Conservation (phyloP, 2,113 vertebrate genomes). For the Paratilapia polleni region DNA sequence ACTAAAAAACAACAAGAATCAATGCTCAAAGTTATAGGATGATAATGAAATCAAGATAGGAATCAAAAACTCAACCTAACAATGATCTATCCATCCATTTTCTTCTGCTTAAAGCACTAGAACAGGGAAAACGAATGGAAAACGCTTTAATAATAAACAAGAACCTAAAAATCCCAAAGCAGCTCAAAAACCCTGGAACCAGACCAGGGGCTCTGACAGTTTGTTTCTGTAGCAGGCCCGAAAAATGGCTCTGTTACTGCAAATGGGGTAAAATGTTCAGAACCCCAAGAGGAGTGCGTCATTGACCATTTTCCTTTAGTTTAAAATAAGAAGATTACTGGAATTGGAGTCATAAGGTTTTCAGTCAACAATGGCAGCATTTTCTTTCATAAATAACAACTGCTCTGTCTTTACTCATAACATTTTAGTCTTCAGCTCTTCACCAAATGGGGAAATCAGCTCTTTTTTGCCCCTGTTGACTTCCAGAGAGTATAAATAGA, state of each 20-base stretch:
- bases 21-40: not conserved
- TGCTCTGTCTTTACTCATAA: not conserved
- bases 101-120: not conserved
- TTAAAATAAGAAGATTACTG: not conserved
- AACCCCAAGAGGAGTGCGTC: not conserved
- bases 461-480: not conserved
- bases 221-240: not conserved
- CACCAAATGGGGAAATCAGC: not conserved
- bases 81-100: not conserved
- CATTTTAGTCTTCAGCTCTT: not conserved
- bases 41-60: no score
- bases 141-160: not conserved
- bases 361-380: not conserved
- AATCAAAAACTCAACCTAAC: not conserved
- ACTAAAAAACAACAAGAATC: not conserved
- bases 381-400: slow-evolving; percentile 1
- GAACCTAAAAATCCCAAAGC: not conserved
- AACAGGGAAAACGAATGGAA: not conserved
- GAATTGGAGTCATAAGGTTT: slow-evolving; percentile 1
- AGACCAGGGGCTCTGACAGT: not conserved
- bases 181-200: not conserved
- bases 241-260: not conserved
- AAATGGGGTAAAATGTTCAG: not conserved
- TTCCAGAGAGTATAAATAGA: not conserved
- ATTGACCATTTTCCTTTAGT: not conserved